Base-by-base conservation (phyloP, 2,888 invertebrate species). In the Gerris lacustris region DNA sequence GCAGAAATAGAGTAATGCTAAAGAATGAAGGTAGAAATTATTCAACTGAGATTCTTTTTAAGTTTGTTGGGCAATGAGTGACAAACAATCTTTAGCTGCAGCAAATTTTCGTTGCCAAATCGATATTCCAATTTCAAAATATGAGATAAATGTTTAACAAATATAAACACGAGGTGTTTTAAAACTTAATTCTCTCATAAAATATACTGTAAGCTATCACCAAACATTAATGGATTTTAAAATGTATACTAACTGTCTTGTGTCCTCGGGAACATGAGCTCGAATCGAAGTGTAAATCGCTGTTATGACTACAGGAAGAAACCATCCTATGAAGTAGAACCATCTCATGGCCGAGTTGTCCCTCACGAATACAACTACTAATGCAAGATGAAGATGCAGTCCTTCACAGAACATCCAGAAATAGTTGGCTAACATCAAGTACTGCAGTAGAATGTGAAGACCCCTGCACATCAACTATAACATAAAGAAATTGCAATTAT, bases 401-500 rank as follows among this genome's bases (percentile, higher is more conserved):
- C 95, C 95, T 81, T 95, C 95, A 83, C 94, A 94, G 78, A 96
- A 86, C 95, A 96, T 96, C 96, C 96, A 96, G 77, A 93, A 89
- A 82, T 96, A 96, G 82, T 92, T 96, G 77, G 92, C 91, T 74
- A 95, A 85, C 77, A 96, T 86, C 78, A 92, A 92, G 81, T 93
- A 94, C 82, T 94, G 92, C 70, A 94, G 86, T 67, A 90, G 80
- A 55, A 92, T 87, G 82, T 94, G 91, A 69, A 96, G 84, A 68
- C 86, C 82, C 76, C 90, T 88, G 80, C 96, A 96, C 83, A 89
- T 88, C 11, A 85, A 80, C 86, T 94, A 86, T 66, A 82, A 81
- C 70, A 71, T 74, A 75, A 74, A 70, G 63, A 47, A 66, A n/a
- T 64, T 31, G n/a, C 62, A 62, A 62, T 15, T 62, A 62, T n/a